Percentiles rank a stretch among this genome's conserved stretches.
These are phyloP conservation scores for Drosophila rufa DNA, from an alignment of 1,140 invertebrate species.

Conservation along the genomic window DNA sequence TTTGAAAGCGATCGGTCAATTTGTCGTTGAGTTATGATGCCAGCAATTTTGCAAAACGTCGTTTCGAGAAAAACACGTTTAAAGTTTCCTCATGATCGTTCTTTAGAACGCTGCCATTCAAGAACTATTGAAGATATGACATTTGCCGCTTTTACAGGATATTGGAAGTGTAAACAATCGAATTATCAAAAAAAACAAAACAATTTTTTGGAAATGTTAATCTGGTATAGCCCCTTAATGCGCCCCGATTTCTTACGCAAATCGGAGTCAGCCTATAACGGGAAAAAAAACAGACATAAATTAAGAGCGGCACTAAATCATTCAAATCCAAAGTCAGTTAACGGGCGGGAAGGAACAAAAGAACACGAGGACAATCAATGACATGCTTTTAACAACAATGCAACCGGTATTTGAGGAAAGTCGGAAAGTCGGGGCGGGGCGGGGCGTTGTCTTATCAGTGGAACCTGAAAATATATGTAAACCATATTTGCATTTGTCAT, in stretches of 20 bases:
- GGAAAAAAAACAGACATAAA: constrained; percentile 19
- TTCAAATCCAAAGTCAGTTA: constrained; percentile 20
- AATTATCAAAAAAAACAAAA: too few species aligned
- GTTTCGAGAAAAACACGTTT: too few species aligned
- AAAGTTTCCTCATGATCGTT: too few species aligned
- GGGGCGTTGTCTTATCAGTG: constrained; percentile 35
- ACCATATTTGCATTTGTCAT: constrained; percentile 35
- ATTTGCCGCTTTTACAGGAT: too few species aligned
- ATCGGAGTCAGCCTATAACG: constrained; percentile 9
- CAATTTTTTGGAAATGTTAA: too few species aligned
- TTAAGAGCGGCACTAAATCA: constrained; percentile 39
- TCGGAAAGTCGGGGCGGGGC: constrained; percentile 2
- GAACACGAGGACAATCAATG: constrained; percentile 25
- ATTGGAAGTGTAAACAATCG: too few species aligned
- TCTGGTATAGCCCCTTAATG: neutral
- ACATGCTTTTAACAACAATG: constrained; percentile 2
- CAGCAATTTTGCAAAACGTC: too few species aligned
- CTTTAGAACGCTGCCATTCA: too few species aligned
- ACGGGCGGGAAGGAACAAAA: constrained; percentile 6
- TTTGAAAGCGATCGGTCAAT: too few species aligned
- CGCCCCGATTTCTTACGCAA: constrained; percentile 38
- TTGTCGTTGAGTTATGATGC: too few species aligned
- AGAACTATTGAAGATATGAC: too few species aligned
- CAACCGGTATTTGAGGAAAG: constrained; percentile 28
- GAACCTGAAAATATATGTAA: constrained; percentile 1